These are phyloP conservation scores for Heliocidaris tuberculata DNA, from an alignment of 35 echinoderm and acorn worm species.

Conservation along the genomic window DNA sequence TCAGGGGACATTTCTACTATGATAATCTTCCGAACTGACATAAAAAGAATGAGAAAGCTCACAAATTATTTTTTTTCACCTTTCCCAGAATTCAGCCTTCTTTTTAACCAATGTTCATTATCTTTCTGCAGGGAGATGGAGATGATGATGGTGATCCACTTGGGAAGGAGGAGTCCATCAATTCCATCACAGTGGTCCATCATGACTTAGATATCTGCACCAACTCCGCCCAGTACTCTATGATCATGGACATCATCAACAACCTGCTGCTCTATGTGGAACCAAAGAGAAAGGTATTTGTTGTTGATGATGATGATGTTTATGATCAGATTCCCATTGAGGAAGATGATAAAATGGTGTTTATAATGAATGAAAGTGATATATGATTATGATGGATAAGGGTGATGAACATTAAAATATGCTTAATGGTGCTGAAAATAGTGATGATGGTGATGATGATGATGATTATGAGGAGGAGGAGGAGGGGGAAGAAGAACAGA, in stretches of 20 bases:
- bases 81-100: no score
- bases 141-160: conserved; percentile 74
- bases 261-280: conserved; percentile 93
- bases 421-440: no score
- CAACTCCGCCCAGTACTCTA: conserved; percentile 91
- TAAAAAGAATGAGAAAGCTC: no score
- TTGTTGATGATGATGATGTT: background rate
- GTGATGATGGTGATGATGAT: no score
- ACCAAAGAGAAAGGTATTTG: conserved; percentile 85
- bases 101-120: no score
- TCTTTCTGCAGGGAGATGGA: conserved; percentile 48
- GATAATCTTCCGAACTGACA: no score
- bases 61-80: no score
- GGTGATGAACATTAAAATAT: no score
- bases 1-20: no score
- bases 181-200: conserved; percentile 88
- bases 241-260: conserved; percentile 93
- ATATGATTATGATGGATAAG: background rate
- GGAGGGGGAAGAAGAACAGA: no score
- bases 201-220: conserved; percentile 91
- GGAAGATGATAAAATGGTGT: no score
- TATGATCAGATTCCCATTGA: background rate
- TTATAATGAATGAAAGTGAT: background rate
- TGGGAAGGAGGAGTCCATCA: conserved; percentile 77
- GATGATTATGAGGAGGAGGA: no score